These are phyloP conservation scores for Nemapogon koenigi DNA, from an alignment of 2,888 invertebrate species.

Conservation along the genomic window DNA sequence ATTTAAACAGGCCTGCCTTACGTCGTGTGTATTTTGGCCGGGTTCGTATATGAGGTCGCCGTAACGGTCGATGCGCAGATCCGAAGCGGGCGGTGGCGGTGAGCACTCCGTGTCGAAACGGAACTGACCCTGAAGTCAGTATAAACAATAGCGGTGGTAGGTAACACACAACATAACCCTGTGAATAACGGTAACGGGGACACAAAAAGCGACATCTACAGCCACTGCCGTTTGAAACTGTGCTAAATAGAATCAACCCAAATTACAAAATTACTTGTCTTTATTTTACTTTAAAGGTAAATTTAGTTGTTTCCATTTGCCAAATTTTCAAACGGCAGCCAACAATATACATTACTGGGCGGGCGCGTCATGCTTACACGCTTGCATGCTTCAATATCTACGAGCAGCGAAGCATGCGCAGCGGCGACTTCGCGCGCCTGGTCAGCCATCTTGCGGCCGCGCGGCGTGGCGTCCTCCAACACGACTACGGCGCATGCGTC, in stretches of 20 bases:
- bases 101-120: slow-evolving; percentile 87
- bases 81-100: slow-evolving; percentile 75
- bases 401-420: slow-evolving; percentile 59
- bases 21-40: slow-evolving; percentile 60
- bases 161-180: no score
- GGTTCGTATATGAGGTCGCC: slow-evolving; percentile 58
- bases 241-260: no score
- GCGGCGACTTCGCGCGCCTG: slow-evolving; percentile 58
- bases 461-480: slow-evolving; percentile 51
- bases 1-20: slow-evolving; percentile 40
- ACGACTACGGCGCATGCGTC: slow-evolving; percentile 51
- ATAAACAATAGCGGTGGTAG: no score
- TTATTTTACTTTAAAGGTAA: no score
- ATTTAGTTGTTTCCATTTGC: no score
- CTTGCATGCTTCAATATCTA: slow-evolving; percentile 70
- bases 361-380: slow-evolving; percentile 72
- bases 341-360: no score
- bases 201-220: no score
- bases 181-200: no score
- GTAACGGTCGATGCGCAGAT: slow-evolving; percentile 70
- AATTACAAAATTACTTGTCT: no score
- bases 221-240: no score
- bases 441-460: slow-evolving; percentile 49
- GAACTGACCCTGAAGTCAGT: slow-evolving; percentile 84
- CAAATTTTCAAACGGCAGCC: no score